Base-by-base conservation (phyloP, 2,113 vertebrate genomes). In the Melanostigma gelatinosum region DNA sequence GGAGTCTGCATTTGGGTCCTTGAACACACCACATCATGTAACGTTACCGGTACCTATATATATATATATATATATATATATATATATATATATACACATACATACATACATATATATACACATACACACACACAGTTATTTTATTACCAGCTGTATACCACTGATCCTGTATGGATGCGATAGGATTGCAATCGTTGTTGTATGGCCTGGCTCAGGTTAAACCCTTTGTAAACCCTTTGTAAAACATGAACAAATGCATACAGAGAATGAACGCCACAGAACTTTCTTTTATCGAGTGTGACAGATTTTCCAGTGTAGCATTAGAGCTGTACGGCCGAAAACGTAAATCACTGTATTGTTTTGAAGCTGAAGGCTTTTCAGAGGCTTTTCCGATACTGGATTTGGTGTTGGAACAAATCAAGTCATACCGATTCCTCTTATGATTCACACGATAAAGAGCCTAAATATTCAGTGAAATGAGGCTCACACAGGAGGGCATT, bases 391-490 rank as follows among this genome's bases (percentile, higher is more conserved):
- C 4, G 15, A 48, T 48, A 48, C 46, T 48, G 46, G 46, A 48
- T 48, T 22, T 4, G 44, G 44, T 15, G 44, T 46, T 11, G 7
- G 3, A 54, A 54, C 8, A 54, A 54, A 22, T 54, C 7, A n/a
- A 65, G 52, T 79, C 81, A 68, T 40, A 80, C 52, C 44, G 57
- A 90, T n/a, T 50, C 46, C 29, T 75, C 54, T 52, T 54, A 48
- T n/a, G 4, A 27, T 64, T 70, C 61, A 77, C 48, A 40, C 29
- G 22, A 82, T 63, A 63, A 44, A 29, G 8, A 73, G 36, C 15
- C 20, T 20, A 60, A 52, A n/a, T 32, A 62, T 60, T 67, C n/a
- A 71, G 6, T 10, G 57, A 54, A 11, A 24, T 72, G 55, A 58
- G 32, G 32, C 8, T 55, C 62, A 69, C 8, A 15, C 7, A 60